Evolutionary conservation across 2,888 invertebrate genomes (phyloP).

Genomic region (Thumatha senex): DNA sequence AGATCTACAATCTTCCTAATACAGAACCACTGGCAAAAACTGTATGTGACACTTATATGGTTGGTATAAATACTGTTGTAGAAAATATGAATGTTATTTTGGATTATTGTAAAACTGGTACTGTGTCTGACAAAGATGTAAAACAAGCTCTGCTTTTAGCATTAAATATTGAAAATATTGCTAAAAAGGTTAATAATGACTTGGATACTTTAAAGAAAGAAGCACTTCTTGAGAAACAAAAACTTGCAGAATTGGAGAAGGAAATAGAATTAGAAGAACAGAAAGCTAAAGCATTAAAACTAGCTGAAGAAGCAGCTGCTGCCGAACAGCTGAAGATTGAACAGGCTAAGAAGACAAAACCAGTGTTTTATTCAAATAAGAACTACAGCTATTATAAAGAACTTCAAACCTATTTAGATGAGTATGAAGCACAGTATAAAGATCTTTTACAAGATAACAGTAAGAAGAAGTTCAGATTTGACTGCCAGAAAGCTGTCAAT

Average conservation of each 20-base stretch:
- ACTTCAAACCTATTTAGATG: constrained; percentile 81
- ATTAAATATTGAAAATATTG: constrained; percentile 75
- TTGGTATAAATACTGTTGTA: constrained; percentile 63
- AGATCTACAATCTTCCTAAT: constrained; percentile 74
- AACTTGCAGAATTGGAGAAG: constrained; percentile 52
- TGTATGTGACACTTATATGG: constrained; percentile 69
- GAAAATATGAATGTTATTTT: constrained; percentile 72
- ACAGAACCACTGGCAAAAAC: constrained; percentile 67
- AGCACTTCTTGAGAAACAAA: constrained; percentile 43
- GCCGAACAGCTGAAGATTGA: constrained; percentile 35
- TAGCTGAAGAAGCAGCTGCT: constrained; percentile 38
- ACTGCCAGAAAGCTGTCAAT: constrained; percentile 93
- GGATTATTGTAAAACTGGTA: constrained; percentile 67
- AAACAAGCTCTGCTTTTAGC: constrained; percentile 80
- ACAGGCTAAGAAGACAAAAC: constrained; percentile 41
- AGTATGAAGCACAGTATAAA: constrained; percentile 84
- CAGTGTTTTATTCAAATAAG: constrained; percentile 75
- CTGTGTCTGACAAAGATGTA: constrained; percentile 77
- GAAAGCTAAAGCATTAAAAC: constrained; percentile 46
- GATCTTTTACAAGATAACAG: constrained; percentile 83
- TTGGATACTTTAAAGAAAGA: constrained; percentile 54
- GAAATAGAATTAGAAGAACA: constrained; percentile 59
- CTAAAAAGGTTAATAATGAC: constrained; percentile 66
- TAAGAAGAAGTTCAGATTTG: constrained; percentile 90
- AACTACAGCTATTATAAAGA: constrained; percentile 82